These are phyloP conservation scores for Acropternis orthonyx DNA, from an alignment of 2,797 vertebrate species.

Conservation along the genomic window DNA sequence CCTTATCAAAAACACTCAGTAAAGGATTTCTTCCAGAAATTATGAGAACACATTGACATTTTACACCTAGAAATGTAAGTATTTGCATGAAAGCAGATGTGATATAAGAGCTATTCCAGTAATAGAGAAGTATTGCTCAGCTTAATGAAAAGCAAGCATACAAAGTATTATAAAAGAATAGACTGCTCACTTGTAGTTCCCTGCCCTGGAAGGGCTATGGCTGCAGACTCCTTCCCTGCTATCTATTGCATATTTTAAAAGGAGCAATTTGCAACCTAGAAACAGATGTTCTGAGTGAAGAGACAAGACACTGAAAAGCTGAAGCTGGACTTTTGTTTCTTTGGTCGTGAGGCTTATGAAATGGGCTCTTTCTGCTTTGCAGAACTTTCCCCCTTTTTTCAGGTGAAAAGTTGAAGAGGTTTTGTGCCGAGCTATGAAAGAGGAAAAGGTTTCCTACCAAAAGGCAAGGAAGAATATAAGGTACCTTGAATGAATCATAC, in stretches of 20 bases:
- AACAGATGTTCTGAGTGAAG: neutral
- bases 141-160: neutral
- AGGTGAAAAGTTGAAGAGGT: neutral
- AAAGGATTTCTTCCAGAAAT: neutral
- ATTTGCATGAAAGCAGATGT: neutral
- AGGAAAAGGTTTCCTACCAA: neutral
- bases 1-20: neutral
- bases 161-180: neutral
- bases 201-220: neutral
- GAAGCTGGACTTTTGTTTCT: neutral
- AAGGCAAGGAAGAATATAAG: neutral
- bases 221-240: neutral
- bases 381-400: neutral
- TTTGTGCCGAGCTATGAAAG: neutral
- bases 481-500: neutral
- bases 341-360: neutral
- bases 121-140: neutral
- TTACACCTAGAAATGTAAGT: neutral
- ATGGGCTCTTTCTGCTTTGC: neutral
- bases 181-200: neutral
- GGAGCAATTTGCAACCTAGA: neutral
- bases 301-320: neutral
- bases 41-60: neutral
- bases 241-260: neutral
- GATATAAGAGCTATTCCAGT: neutral